Percentiles rank a stretch among this genome's conserved stretches.
These are phyloP conservation scores for Molanna angustata DNA, from an alignment of 2,888 invertebrate genomes.

Conservation along the genomic window DNA sequence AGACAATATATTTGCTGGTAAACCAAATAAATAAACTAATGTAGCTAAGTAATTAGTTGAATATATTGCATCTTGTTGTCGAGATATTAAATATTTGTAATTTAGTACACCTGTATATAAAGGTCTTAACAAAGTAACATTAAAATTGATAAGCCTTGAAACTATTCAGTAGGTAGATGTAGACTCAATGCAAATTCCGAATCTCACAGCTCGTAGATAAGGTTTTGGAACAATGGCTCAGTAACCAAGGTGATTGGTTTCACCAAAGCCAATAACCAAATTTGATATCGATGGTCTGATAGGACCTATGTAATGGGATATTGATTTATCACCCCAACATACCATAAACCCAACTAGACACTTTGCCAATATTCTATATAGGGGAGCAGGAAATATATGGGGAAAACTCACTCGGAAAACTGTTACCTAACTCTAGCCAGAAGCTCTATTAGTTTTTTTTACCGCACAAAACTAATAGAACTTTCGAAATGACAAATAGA, in stretches of 20 bases:
- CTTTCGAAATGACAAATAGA: too few species aligned
- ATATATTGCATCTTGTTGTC: too few species aligned
- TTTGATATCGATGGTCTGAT: conserved; percentile 32
- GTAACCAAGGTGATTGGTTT: conserved; percentile 20
- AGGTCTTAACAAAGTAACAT: too few species aligned
- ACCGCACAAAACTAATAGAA: background rate
- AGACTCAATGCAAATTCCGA: too few species aligned
- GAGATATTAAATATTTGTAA: too few species aligned
- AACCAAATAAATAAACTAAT: too few species aligned
- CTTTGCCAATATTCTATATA: conserved; percentile 4
- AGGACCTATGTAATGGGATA: conserved; percentile 31
- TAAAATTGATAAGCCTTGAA: too few species aligned
- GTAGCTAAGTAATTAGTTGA: too few species aligned
- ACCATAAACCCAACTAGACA: conserved; percentile 6
- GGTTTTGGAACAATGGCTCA: conserved; percentile 23
- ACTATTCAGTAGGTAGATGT: too few species aligned
- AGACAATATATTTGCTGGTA: too few species aligned
- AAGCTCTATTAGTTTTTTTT: background rate
- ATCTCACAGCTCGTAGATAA: conserved; percentile 22
- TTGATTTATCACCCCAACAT: conserved; percentile 28
- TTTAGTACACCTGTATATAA: too few species aligned
- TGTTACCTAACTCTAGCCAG: conserved; percentile 10
- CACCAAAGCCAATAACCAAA: conserved; percentile 31
- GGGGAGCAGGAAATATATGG: conserved; percentile 9
- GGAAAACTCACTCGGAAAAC: conserved; percentile 17